Conservation (phyloP, 2,888 invertebrate genomes). For the Troglohyphantes excavatus region DNA sequence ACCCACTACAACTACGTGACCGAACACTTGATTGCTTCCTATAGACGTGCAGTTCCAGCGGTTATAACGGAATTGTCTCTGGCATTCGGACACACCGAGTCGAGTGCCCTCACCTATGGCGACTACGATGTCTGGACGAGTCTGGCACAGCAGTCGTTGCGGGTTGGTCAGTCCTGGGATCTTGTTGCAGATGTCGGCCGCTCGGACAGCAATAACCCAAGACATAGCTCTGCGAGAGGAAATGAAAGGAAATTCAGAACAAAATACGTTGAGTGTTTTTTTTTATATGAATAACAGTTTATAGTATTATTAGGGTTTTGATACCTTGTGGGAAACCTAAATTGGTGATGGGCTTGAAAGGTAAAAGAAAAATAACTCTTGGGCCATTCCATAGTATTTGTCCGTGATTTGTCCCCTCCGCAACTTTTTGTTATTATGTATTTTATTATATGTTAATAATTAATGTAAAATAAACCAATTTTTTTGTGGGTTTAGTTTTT, state of each 20-base stretch:
- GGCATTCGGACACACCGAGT: slow-evolving; percentile 92
- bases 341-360: no score
- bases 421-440: no score
- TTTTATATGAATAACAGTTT: no score
- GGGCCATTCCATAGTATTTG: no score
- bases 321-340: no score
- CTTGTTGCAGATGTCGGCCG: slow-evolving; percentile 88
- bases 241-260: no score
- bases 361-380: no score
- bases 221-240: slow-evolving; percentile 64
- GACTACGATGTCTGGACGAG: slow-evolving; percentile 91
- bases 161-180: slow-evolving; percentile 92
- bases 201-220: slow-evolving; percentile 73
- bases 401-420: no score
- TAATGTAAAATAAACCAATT: no score
- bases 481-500: no score
- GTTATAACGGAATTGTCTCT: slow-evolving; percentile 90
- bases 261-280: not conserved
- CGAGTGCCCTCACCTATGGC: slow-evolving; percentile 93
- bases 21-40: slow-evolving; percentile 92
- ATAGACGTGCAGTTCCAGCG: slow-evolving; percentile 96
- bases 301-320: no score
- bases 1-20: slow-evolving; percentile 93
- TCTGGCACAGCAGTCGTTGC: slow-evolving; percentile 90
- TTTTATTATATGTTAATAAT: no score